A percentile compares a stretch with the other conserved stretches of the same genome.
Conservation (phyloP, 1,140 invertebrate species). For the Palaemon carinicauda region DNA sequence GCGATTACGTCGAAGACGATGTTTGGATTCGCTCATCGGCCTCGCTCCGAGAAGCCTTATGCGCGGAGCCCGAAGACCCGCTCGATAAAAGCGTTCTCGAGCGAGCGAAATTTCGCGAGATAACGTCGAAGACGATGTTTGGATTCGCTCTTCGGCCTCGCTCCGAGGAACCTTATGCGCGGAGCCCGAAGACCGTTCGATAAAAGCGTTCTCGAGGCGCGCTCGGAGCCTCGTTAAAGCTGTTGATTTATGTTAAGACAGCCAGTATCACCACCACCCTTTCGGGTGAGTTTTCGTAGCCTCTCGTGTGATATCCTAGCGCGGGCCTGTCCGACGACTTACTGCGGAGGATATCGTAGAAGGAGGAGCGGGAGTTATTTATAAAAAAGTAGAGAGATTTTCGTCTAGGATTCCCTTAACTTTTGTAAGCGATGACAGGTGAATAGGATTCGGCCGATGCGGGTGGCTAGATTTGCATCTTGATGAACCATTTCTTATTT, state of each 20-base stretch:
- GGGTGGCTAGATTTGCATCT: neutral
- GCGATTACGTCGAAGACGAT: neutral
- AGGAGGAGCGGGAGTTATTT: neutral
- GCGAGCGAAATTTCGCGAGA: neutral
- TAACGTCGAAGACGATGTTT: neutral
- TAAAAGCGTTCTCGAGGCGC: neutral
- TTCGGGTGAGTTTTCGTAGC: slow-evolving; percentile 47
- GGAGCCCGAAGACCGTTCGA: neutral
- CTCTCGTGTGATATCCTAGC: slow-evolving; percentile 46
- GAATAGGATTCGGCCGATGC: neutral
- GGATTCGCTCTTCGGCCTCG: slow-evolving; percentile 9
- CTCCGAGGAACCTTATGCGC: neutral
- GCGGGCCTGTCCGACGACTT: slow-evolving; percentile 3
- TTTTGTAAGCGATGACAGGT: neutral
- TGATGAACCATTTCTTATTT: too few species aligned
- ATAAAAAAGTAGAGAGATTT: neutral
- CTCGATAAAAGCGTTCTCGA: neutral
- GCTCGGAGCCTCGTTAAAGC: slow-evolving; percentile 33
- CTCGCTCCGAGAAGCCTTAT: neutral
- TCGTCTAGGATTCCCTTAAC: neutral
- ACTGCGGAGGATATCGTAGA: neutral
- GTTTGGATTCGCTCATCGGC: slow-evolving; percentile 12
- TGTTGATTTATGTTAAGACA: slow-evolving; percentile 57
- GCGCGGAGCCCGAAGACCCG: neutral
- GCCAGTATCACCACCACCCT: slow-evolving; percentile 56